These are phyloP conservation scores for Tachina lurida DNA, from an alignment of 2,888 invertebrate species.

Conservation along the genomic window DNA sequence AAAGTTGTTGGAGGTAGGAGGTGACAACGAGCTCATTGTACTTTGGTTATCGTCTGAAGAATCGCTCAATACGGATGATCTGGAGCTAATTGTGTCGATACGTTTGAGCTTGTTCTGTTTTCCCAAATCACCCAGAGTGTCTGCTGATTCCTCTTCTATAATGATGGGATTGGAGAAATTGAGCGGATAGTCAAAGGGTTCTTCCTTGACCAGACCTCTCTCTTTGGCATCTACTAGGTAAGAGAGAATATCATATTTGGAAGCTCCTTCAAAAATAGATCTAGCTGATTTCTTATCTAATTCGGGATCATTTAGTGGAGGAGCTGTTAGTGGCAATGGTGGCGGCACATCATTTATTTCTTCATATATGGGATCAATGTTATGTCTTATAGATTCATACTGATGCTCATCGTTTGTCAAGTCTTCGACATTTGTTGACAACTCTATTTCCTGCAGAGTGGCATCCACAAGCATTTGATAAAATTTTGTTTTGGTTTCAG, in stretches of 20 bases:
- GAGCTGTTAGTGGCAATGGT: conserved; percentile 90
- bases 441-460: conserved; percentile 87
- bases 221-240: conserved; percentile 94
- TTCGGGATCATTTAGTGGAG: conserved; percentile 88
- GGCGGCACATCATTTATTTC: conserved; percentile 90
- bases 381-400: conserved; percentile 87
- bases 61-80: conserved; percentile 91
- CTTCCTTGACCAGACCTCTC: conserved; percentile 88
- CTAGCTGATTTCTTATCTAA: conserved; percentile 87
- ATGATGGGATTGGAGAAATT: conserved; percentile 84
- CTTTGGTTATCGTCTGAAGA: conserved; percentile 92
- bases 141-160: conserved; percentile 85
- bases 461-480: conserved; percentile 89
- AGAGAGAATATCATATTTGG: conserved; percentile 94
- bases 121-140: conserved; percentile 85
- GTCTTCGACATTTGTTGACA: conserved; percentile 85
- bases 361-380: conserved; percentile 90
- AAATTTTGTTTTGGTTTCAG: conserved; percentile 86
- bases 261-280: conserved; percentile 91
- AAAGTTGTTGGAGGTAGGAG: conserved; percentile 75
- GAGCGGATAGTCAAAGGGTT: conserved; percentile 87
- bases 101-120: conserved; percentile 83
- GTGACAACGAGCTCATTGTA: conserved; percentile 84
- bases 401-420: conserved; percentile 88
- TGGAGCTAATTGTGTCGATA: conserved; percentile 84